Base-by-base conservation (phyloP, 1,140 invertebrate genomes). In the Macrocentrus cingulum region DNA sequence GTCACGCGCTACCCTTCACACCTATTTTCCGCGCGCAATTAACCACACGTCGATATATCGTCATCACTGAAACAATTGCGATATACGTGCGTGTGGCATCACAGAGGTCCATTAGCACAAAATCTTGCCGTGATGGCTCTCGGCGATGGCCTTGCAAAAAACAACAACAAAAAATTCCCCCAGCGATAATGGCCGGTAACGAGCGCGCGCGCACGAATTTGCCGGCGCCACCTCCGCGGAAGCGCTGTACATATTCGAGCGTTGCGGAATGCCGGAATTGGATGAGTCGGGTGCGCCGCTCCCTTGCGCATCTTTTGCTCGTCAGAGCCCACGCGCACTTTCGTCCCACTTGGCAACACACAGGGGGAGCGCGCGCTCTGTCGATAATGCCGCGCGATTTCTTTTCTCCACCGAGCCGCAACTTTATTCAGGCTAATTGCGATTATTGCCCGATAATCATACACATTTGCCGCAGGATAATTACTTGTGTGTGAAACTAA, bases 261-360 rank as follows among this genome's bases (percentile, higher is more conserved):
- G 46, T 49, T 49, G n/a, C 46, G 46, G 46, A 23, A 49, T 49
- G 29, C 46, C 29, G 23, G 46, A 46, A 22, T 32, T 18, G 29
- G 23, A 49, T 49, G 46, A 29, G 46, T 49, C 29, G 46, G 46
- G 46, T 49, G 8, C 41, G 46, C 46, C 46, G 46, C 46, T 49
- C 46, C 46, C 49, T 51, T 51, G 49, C 49, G 29, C 49, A 51
- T 51, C 49, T 51, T 51, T 34, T 15, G 34, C 49, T 25, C 25
- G 49, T 51, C 36, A 34, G 23, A 34, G 32, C 49, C 49, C 49
- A 51, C 49, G 32, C 49, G 16, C 32, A 16, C 25, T 25, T 11
- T 39, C 36, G 7, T 39, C 36, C 7, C 15, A n/a, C 13, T 39
- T 15, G 8, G 15, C 13, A 39, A 39, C 15, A 3, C 8, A 8